These are phyloP conservation scores for Ariolimax columbianus DNA, from an alignment of 2,888 invertebrate genomes.

Conservation along the genomic window DNA sequence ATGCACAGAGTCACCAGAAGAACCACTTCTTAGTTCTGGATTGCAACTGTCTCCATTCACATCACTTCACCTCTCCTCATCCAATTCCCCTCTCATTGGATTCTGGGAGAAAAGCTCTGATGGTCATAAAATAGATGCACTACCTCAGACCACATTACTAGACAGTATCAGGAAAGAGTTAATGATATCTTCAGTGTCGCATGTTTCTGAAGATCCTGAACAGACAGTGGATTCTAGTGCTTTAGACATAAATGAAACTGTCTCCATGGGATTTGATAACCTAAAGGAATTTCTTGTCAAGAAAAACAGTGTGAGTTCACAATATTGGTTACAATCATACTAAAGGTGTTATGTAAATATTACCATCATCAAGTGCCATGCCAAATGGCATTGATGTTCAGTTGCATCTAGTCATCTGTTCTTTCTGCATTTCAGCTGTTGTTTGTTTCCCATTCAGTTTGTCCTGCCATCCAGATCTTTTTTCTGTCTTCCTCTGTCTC, in stretches of 20 bases:
- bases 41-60: slow-evolving; percentile 15
- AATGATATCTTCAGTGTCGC: neutral
- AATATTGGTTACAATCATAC: neutral
- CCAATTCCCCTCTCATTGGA: slow-evolving; percentile 22
- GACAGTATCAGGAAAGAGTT: slow-evolving; percentile 27
- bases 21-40: neutral
- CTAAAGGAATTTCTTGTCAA: neutral
- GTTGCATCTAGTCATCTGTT: too few species aligned
- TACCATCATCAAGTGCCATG: too few species aligned
- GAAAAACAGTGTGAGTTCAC: neutral
- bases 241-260: slow-evolving; percentile 19
- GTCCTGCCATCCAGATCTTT: too few species aligned
- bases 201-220: neutral
- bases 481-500: too few species aligned
- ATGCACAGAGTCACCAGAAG: neutral
- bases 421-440: too few species aligned
- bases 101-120: neutral
- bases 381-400: too few species aligned
- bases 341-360: neutral
- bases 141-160: neutral
- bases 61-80: slow-evolving; percentile 7
- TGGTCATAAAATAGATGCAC: neutral
- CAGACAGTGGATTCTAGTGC: neutral
- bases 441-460: too few species aligned
- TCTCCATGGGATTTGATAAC: neutral